Base-by-base conservation (phyloP, 2,797 vertebrate species). In the Sebastolobus alascanus region DNA sequence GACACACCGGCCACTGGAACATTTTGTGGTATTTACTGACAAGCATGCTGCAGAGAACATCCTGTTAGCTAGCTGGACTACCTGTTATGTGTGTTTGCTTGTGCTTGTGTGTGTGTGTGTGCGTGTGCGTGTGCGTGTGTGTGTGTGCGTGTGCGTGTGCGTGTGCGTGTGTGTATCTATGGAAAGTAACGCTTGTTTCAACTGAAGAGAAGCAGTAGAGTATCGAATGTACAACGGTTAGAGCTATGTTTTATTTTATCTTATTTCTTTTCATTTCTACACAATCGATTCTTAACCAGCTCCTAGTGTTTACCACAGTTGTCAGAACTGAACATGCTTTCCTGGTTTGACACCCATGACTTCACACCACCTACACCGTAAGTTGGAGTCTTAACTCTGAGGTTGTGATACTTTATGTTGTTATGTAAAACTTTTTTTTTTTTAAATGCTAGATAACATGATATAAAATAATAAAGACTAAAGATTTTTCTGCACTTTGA, bases 21-120 rank as follows among this genome's bases (percentile, higher is more conserved):
- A 74, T 92, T 87, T 89, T 92, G 93, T 90, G 93, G 92, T 94
- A 84, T 90, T 80, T 37, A 87, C 64, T 82, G 68, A 68, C 64
- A 16, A 69, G 79, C 65, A 50, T 64, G 80, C 85, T 72, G 72
- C 79, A 82, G 18, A 61, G 59, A 83, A 85, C 93, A 93, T 94
- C 93, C 94, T 94, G 92, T 94, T 87, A 90, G 87, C 55, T 69
- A 68, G 79, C 73, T 89, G 90, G 91, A 90, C 90, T 76, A 67
- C 77, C 73, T 86, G 13, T 72, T 75, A 25, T 73, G 22, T 63
- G 70, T 68, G 65, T 69, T 52, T 71, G 70, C 22, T 13, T 70
- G 43, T 64, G 68, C 54, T 11, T 46, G 9, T 25, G 29, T 66
- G 43, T 46, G n/a, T 50, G 22, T 46, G 16, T 56, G 8, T 54